Evolutionary conservation across 2,113 vertebrate species (phyloP).

Genomic region (Antigone vipio): DNA sequence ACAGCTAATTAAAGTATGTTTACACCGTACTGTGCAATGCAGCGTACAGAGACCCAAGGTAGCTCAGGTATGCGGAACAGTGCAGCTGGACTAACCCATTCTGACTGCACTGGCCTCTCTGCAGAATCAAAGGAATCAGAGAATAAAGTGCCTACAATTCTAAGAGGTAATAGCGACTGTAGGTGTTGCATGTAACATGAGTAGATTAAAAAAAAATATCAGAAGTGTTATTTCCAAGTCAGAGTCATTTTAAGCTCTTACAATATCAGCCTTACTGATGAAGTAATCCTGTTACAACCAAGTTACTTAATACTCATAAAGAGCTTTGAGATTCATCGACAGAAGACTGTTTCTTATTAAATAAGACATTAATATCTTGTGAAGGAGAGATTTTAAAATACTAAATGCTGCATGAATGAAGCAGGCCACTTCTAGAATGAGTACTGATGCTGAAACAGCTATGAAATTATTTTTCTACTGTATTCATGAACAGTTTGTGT

Average conservation of each 20-base stretch:
- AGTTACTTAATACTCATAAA: neutral
- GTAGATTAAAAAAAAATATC: neutral
- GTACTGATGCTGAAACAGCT: neutral
- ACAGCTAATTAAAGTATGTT: neutral
- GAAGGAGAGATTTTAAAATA: neutral
- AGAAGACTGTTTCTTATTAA: neutral
- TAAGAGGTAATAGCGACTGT: neutral
- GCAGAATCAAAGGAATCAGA: neutral
- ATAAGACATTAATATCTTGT: neutral
- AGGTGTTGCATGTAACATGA: neutral
- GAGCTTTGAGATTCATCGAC: neutral
- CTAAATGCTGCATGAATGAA: neutral
- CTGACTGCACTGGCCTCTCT: neutral
- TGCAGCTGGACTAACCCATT: neutral
- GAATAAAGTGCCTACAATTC: neutral
- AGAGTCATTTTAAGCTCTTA: neutral
- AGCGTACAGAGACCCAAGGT: neutral
- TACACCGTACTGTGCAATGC: neutral
- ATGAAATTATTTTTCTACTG: neutral
- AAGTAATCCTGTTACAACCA: neutral
- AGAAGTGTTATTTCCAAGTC: neutral
- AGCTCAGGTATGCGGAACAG: neutral
- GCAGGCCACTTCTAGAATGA: neutral
- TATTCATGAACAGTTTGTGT: neutral
- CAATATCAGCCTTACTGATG: neutral